A percentile compares a stretch with the other conserved stretches of the same genome.
Evolutionary conservation across 1,140 invertebrate genomes (phyloP).

Genomic region (Apis dorsata): DNA sequence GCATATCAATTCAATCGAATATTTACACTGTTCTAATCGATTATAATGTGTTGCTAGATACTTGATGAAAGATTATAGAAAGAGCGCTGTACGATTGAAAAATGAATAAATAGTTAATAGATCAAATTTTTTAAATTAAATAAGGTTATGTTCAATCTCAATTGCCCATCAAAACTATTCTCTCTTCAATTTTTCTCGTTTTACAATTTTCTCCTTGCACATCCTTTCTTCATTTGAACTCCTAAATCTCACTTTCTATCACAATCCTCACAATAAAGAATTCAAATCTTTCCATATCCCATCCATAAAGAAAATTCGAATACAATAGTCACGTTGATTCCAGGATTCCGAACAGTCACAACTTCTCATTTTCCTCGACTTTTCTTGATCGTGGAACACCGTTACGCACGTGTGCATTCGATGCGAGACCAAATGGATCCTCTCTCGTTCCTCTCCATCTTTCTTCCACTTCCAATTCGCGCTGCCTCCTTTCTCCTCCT

Average conservation of each 20-base stretch:
- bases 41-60: too few species aligned
- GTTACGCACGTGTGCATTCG: constrained; percentile 44
- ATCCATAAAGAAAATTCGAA: not conserved
- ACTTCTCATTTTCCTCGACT: constrained; percentile 10
- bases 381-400: not conserved
- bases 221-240: not conserved
- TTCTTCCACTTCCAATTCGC: not conserved
- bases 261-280: not conserved
- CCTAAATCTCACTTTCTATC: not conserved
- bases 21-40: too few species aligned
- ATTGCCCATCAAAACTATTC: too few species aligned
- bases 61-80: too few species aligned
- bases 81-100: too few species aligned
- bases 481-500: not conserved
- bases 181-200: too few species aligned
- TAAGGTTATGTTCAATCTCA: too few species aligned
- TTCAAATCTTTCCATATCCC: not conserved
- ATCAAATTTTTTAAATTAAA: too few species aligned
- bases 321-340: not conserved
- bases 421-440: constrained; percentile 21
- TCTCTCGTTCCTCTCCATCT: not conserved
- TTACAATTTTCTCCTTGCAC: too few species aligned
- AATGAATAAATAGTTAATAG: too few species aligned
- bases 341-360: not conserved
- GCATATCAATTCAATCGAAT: too few species aligned